A percentile compares a stretch with the other conserved stretches of the same genome.
Conservation (phyloP, 2,797 vertebrate species). For the Tokudaia tokunoshimensis region DNA sequence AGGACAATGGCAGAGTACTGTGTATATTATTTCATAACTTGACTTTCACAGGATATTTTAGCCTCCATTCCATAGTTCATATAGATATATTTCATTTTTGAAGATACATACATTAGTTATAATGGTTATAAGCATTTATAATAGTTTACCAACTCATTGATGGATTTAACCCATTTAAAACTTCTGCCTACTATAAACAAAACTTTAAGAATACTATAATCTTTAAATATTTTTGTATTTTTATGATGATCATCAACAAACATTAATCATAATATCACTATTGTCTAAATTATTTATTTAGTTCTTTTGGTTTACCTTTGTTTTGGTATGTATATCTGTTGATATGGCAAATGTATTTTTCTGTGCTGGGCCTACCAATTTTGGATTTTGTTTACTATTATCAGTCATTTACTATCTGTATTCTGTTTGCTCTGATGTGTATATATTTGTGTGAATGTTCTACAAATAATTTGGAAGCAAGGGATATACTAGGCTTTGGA, state of each 20-base stretch:
- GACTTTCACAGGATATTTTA: conserved; percentile 12
- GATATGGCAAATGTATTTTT: not conserved
- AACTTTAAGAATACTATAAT: not conserved
- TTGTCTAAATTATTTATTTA: not conserved
- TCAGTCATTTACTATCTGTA: not conserved
- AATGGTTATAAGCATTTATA: not conserved
- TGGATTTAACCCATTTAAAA: not conserved
- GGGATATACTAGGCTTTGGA: not conserved
- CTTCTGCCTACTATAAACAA: not conserved
- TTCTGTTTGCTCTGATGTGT: not conserved
- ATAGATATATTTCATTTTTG: not conserved
- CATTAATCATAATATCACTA: not conserved
- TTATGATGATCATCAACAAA: not conserved
- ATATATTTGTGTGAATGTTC: not conserved
- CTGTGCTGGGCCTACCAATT: not conserved
- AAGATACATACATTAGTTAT: not conserved
- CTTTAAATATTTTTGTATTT: not conserved
- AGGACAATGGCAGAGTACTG: not conserved
- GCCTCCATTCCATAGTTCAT: not conserved
- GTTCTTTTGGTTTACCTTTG: not conserved
- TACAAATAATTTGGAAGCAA: not conserved
- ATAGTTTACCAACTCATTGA: not conserved
- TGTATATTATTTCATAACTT: not conserved
- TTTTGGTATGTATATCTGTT: not conserved
- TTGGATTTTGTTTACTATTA: not conserved